A percentile compares a stretch with the other conserved stretches of the same genome.
These are phyloP conservation scores for Sceloporus undulatus DNA, from an alignment of 2,113 vertebrate genomes.

Conservation along the genomic window DNA sequence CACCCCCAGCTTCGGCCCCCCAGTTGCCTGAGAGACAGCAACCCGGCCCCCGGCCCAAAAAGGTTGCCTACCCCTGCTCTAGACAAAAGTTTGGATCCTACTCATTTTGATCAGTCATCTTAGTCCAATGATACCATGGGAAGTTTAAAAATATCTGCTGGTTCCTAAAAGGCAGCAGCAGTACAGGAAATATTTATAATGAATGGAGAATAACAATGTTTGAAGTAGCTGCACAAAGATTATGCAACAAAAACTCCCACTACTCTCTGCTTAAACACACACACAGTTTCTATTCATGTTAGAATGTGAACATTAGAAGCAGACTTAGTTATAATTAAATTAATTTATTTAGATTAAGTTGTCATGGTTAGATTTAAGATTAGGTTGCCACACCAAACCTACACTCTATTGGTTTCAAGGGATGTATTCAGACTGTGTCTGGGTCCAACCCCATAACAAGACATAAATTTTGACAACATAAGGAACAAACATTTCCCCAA, in stretches of 20 bases:
- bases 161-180: background rate
- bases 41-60: too few relatives aligned
- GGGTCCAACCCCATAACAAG: too few relatives aligned
- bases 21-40: too few relatives aligned
- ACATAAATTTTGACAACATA: background rate
- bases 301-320: rapidly evolving
- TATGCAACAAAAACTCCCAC: background rate
- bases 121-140: background rate
- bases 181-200: background rate
- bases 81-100: background rate
- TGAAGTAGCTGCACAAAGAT: background rate
- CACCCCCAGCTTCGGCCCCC: too few relatives aligned
- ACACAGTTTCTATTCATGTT: background rate
- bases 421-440: too few relatives aligned
- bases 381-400: background rate
- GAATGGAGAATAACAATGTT: background rate
- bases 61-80: too few relatives aligned
- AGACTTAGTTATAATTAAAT: background rate
- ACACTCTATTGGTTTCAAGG: background rate
- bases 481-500: background rate
- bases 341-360: background rate
- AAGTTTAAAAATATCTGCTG: background rate
- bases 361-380: background rate
- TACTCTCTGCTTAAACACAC: background rate
- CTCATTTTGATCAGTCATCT: background rate